Evolutionary conservation across 1,140 invertebrate genomes (phyloP), one percentile per base, ranked within the genome.

Genomic region (Fragariocoptes setiger): DNA sequence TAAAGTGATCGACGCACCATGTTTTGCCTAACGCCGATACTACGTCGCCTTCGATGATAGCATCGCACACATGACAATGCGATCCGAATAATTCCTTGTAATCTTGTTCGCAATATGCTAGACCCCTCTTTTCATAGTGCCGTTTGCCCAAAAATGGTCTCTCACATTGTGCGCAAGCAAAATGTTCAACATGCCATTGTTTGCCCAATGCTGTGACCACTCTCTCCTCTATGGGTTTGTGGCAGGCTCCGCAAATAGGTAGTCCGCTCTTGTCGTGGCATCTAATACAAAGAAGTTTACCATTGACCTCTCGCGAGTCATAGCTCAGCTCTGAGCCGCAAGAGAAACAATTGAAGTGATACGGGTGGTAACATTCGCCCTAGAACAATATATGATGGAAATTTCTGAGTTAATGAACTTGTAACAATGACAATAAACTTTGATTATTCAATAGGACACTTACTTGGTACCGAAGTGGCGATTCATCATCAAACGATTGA

Each of bases 1-100:
- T 76, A 59, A 95, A 95, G 57, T 95, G 88, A 58, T 92, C 75
- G 20, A 83, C 76, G 57, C 88, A 95, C 86, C 85, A 95, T n/a
- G 83, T 79, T 62, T 95, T 95, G 57, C 92, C 90, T 49, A 94
- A 61, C 31, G 86, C 85, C 46, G 77, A 85, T 56, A 94, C 90
- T 22, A 92, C 85, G 14, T 40, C 19, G n/a, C 39, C 39, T 18
- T 12, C 19, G n/a, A 40, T 21, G 8, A 40, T 20, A 17, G 13
- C 21, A 14, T 19, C 14, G 39, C 90, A 95, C 15, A 88, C 76
- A 54, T 86, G 94, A 56, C 88, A 95, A 14, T 95, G 65, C 61
- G 92, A 92, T 19, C 90, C 90, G 62, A 94, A 95, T 21, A 95
- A 61, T 63, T 92, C 77, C 62, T 95, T 86, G 59, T 94, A 95